Evolutionary conservation across 92 coral and sea anemone species (phyloP).

Genomic region (Epizoanthus illoricatus): DNA sequence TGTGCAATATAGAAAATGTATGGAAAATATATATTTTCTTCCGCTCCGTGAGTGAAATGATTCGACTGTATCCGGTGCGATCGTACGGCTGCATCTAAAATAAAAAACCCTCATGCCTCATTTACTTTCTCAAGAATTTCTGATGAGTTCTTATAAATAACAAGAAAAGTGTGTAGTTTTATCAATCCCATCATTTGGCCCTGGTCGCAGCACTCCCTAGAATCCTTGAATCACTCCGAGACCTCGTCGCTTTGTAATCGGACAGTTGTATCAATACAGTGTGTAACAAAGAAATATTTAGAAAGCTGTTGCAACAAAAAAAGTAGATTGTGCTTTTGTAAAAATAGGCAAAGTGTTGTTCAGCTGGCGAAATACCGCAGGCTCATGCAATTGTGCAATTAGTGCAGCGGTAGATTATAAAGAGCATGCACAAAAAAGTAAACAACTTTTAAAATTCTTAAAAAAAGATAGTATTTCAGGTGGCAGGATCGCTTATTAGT

Average conservation of each 20-base stretch:
- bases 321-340: not conserved
- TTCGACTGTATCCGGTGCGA: too few species aligned
- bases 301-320: not conserved
- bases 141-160: too few species aligned
- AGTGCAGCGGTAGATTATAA: constrained; percentile 15
- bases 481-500: not conserved
- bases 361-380: not conserved
- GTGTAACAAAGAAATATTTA: not conserved
- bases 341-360: not conserved
- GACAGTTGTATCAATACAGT: constrained; percentile 8
- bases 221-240: not conserved
- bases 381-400: not conserved
- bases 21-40: too few species aligned
- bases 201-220: not conserved
- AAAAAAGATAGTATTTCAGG: not conserved
- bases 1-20: too few species aligned
- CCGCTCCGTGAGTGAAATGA: too few species aligned
- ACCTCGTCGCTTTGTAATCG: not conserved
- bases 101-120: too few species aligned
- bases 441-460: constrained; percentile 10
- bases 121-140: too few species aligned
- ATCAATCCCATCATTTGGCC: too few species aligned
- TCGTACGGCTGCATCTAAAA: too few species aligned
- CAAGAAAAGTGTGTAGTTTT: too few species aligned
- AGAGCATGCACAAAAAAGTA: constrained; percentile 29